phyloP scores from a whole-genome alignment of 1,140 invertebrate genomes.

The Drosophila ambigua region DNA sequence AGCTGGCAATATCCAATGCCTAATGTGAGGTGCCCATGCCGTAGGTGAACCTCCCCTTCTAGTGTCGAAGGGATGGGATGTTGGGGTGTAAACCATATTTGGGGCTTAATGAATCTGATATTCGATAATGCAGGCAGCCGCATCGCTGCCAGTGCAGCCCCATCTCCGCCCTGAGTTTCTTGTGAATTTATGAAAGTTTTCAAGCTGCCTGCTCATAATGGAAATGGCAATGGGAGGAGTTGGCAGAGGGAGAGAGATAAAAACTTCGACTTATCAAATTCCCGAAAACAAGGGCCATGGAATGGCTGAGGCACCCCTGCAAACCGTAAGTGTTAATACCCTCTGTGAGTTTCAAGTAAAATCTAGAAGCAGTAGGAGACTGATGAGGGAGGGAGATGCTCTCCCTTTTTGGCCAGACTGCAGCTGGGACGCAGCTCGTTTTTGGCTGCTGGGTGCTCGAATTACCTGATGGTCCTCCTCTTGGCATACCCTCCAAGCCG shows the following conservation, averaged over 20 bases:
- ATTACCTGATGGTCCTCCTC: neutral
- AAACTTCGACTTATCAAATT: conserved; percentile 62
- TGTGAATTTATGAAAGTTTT: conserved; percentile 71
- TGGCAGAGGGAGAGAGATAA: neutral
- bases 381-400: neutral
- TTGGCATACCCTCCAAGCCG: neutral
- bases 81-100: conserved; percentile 42
- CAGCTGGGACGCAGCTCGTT: no score
- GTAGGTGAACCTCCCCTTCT: no score
- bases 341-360: neutral
- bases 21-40: no score
- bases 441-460: neutral
- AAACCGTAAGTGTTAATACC: no score
- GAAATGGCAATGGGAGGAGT: neutral
- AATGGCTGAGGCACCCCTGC: neutral
- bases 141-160: conserved; percentile 9
- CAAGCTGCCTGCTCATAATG: conserved; percentile 55
- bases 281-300: conserved; percentile 1
- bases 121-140: conserved; percentile 69
- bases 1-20: no score
- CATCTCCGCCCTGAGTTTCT: conserved; percentile 32
- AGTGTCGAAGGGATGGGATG: neutral
- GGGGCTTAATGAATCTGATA: conserved; percentile 75
- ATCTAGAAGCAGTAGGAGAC: neutral
- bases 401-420: no score